phyloP scores from a whole-genome alignment of 2,888 invertebrate species.

The Pristionchus exspectatus region DNA sequence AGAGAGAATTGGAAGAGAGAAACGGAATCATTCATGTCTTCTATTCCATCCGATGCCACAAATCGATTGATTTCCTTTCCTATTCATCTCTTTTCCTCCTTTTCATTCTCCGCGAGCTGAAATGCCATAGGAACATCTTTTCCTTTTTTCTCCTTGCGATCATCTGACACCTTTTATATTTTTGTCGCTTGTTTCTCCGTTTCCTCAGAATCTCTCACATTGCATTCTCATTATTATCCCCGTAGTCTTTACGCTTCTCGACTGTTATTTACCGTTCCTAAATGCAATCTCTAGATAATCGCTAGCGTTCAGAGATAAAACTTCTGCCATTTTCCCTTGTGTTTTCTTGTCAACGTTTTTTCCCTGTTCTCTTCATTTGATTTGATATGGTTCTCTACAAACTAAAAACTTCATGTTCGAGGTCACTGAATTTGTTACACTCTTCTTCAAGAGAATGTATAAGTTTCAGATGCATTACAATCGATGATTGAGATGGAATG shows the following conservation, averaged over 20 bases:
- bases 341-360: not conserved
- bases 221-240: not conserved
- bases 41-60: slow-evolving; percentile 26
- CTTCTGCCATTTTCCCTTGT: not conserved
- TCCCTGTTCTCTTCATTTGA: not conserved
- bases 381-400: not conserved
- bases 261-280: slow-evolving; percentile 16
- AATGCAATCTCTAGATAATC: slow-evolving; percentile 16
- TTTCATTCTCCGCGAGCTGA: not conserved
- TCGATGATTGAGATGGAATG: too few species aligned
- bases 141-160: not conserved
- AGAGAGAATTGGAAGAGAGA: slow-evolving; percentile 40
- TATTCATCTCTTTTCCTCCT: slow-evolving; percentile 25
- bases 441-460: too few species aligned
- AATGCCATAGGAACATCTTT: slow-evolving; percentile 27
- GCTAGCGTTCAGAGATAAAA: not conserved
- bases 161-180: not conserved
- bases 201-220: not conserved
- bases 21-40: slow-evolving; percentile 34
- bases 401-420: too few species aligned
- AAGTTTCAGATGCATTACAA: too few species aligned
- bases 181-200: not conserved
- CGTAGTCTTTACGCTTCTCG: not conserved
- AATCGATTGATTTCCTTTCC: slow-evolving; percentile 43
- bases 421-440: too few species aligned